Base-by-base conservation (phyloP, 2,888 invertebrate species). In the Gibbula magus region DNA sequence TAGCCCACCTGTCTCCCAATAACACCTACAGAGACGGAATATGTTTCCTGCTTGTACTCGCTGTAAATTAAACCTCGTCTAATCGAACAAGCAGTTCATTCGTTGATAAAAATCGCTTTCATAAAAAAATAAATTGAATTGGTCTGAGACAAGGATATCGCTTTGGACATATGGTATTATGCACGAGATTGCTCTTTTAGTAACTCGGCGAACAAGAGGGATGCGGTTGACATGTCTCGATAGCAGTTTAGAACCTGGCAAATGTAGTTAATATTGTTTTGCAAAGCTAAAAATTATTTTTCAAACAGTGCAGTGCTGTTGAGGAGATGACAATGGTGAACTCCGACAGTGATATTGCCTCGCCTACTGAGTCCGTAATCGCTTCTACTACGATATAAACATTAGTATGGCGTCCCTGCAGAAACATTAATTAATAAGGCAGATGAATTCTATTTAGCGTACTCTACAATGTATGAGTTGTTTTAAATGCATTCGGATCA, bases 31-130 rank as follows among this genome's bases (percentile, higher is more conserved):
- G 61, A 16, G 61, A 16, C 25, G 61, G 29, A 61, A 61, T 61
- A 61, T 61, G 61, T 61, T 61, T 61, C 61, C 29, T 61, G 61
- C 16, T 29, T 61, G 61, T 61, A 25, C 25, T n/a, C 61, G 18
- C 29, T 16, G 61, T 61, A 61, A 61, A 61, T 61, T 61, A 61
- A 29, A 61, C 61, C 61, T 18, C 29, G 10, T 61, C 61, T 61
- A 61, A 61, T 61, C 61, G 61, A 16, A 29, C 61, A 25, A 61
- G 61, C 61, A 61, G 61, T 61, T 22, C 61, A 61, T 10, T 29
- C 29, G 29, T 25, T 61, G 61, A 61, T 61, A 61, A 61, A 35
- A 61, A 61, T 61, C 61, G 61, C 61, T 61, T 61, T 61, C 61
- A 61, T 61, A 22, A 25, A 18, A 61, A 45, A 61, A 61, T 22